Conservation (phyloP, 1,140 invertebrate genomes). For the Lucilia sericata region DNA sequence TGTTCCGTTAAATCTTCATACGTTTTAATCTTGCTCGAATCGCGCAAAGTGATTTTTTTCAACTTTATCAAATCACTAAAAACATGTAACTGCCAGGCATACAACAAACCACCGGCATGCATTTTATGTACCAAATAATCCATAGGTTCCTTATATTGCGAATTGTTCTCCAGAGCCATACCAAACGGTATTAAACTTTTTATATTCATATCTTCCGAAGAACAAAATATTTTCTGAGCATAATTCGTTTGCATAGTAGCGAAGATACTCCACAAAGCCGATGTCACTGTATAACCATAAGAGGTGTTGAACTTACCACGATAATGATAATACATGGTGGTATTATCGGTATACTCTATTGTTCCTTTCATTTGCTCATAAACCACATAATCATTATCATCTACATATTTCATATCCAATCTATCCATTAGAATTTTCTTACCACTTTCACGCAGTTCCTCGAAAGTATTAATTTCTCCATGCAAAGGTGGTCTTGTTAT, state of each 20-base stretch:
- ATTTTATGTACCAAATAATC: background rate
- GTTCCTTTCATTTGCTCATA: background rate
- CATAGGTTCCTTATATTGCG: background rate
- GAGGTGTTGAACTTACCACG: slow-evolving; percentile 24
- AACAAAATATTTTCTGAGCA: background rate
- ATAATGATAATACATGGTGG: background rate
- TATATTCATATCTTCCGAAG: background rate
- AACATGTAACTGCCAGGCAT: background rate
- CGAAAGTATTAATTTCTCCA: background rate
- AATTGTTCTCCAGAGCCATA: background rate
- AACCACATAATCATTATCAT: background rate
- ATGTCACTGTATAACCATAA: background rate
- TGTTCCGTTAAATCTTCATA: no score
- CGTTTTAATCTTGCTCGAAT: no score
- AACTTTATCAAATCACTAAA: no score
- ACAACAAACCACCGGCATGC: background rate
- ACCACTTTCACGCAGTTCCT: background rate
- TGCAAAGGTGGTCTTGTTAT: background rate
- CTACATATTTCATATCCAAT: background rate
- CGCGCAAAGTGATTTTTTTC: no score
- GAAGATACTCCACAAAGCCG: slow-evolving; percentile 43
- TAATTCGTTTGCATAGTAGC: background rate
- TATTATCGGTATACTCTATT: background rate
- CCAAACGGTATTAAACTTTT: background rate
- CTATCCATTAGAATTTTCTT: background rate